Base-by-base conservation (phyloP, 2,888 invertebrate species). In the Sipha maydis region DNA sequence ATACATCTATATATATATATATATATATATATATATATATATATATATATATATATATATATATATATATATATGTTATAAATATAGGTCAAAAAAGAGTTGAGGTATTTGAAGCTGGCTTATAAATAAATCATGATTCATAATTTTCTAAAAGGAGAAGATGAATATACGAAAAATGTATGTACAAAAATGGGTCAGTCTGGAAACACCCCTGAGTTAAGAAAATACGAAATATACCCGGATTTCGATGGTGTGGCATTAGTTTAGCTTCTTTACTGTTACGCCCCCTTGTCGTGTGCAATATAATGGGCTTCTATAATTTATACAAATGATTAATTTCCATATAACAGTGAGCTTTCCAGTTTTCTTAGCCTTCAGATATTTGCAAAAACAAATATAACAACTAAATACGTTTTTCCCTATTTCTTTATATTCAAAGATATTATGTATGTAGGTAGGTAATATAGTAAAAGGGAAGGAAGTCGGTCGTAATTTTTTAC, bases 91-190 rank as follows among this genome's bases (percentile, higher is more conserved):
- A 34, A 14, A 73, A 75, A 83, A 83, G 34, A 56, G 75, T 83
- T n/a, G 54, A 17, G 71, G 28, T 31, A n/a, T 61, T 61, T 2
- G 31, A 25, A 41, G 48, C 28, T 8, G 54, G 28, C 76, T 76
- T 69, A 85, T 77, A 77, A 85, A 85, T 85, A 85, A 85, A 77
- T 77, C 77, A 77, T 69, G 85, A 85, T 67, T 71, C 54, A 67
- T 31, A 31, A 1, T 19, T 31, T 34, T 19, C 14, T 9, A 11
- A 4, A 9, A 48, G 9, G 5, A 48, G 48, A 1, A 48, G 48
- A 48, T 48, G 48, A 48, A 48, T 48, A 48, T 9, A 48, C 48
- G 48, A 48, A 8, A 48, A 9, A 48, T 9, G 48, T 48, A 48
- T 48, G 28, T 25, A 54, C 8, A 76, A 69, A 67, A 77, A 77